phyloP scores from a whole-genome alignment of 2,888 invertebrate genomes.

The Nasonovia ribisnigri region DNA sequence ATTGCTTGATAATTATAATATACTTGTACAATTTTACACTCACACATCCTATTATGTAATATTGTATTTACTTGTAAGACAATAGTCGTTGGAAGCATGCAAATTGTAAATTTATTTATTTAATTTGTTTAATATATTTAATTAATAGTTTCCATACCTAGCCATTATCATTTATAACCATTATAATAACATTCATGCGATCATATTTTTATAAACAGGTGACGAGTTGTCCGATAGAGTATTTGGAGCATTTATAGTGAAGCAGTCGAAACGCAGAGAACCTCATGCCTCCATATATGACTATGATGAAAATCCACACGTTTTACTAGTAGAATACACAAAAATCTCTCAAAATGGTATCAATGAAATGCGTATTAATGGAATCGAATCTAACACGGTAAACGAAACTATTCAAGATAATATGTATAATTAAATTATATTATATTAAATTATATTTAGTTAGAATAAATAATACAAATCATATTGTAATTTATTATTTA shows the following conservation, averaged over 20 bases:
- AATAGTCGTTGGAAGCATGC: background rate
- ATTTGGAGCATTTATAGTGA: slow-evolving; percentile 83
- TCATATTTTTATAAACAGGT: slow-evolving; percentile 69
- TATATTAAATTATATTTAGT: background rate
- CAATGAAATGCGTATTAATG: slow-evolving; percentile 40
- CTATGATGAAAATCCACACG: slow-evolving; percentile 81
- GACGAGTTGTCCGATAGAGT: slow-evolving; percentile 90
- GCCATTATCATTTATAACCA: background rate
- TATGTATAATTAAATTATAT: background rate
- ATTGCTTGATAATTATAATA: background rate
- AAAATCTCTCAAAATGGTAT: slow-evolving; percentile 70
- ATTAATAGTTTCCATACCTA: background rate
- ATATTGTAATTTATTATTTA: background rate
- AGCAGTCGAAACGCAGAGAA: slow-evolving; percentile 77
- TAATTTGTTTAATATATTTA: background rate
- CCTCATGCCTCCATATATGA: slow-evolving; percentile 81
- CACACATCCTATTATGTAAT: background rate
- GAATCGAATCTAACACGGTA: slow-evolving; percentile 42
- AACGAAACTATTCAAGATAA: background rate
- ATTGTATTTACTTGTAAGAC: background rate
- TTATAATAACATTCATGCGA: background rate
- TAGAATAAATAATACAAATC: background rate
- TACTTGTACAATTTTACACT: background rate
- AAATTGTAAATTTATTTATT: background rate
- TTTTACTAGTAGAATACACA: slow-evolving; percentile 86